Conservation (phyloP, 2,797 vertebrate genomes). For the Anabacerthia variegaticeps region DNA sequence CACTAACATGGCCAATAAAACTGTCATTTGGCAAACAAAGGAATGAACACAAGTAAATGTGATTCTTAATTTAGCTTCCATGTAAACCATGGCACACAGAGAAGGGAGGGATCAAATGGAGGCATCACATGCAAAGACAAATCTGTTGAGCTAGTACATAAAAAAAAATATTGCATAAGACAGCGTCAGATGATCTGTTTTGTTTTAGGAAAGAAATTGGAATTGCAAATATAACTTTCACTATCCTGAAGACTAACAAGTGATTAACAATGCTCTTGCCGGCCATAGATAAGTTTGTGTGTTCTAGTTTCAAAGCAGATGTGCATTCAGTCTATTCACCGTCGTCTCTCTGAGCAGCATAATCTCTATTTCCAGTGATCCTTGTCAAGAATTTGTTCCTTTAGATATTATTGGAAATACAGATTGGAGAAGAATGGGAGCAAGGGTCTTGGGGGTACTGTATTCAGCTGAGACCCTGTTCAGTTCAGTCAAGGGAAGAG, state of each 20-base stretch:
- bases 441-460: not conserved
- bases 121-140: not conserved
- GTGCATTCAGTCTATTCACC: not conserved
- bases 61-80: not conserved
- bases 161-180: not conserved
- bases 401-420: not conserved
- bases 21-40: constrained; percentile 5
- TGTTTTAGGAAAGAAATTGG: not conserved
- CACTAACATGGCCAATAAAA: not conserved
- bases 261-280: not conserved
- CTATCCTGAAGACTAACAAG: not conserved
- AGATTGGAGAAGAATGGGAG: not conserved
- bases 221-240: not conserved
- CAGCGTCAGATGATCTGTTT: not conserved
- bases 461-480: not conserved
- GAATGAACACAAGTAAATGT: not conserved
- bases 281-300: not conserved
- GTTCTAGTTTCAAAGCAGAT: not conserved
- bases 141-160: not conserved
- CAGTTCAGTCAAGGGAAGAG: not conserved
- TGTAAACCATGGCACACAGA: not conserved
- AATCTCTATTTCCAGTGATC: not conserved
- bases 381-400: not conserved
- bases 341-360: not conserved
- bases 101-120: not conserved